phyloP scores from a whole-genome alignment of 2,113 vertebrate species.

The Trinectes maculatus region DNA sequence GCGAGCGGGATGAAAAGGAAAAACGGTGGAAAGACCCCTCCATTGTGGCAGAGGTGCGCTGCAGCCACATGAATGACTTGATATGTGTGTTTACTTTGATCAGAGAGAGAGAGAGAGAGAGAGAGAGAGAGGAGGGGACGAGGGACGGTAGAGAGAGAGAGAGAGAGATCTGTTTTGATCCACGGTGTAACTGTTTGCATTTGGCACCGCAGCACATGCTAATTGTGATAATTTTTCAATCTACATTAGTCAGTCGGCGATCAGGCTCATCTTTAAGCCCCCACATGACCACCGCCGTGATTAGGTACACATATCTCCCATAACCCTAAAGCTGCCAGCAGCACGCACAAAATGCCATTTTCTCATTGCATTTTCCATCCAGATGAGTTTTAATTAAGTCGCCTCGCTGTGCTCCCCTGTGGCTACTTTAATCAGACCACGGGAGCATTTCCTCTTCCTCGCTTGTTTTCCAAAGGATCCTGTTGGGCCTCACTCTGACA shows the following conservation, averaged over 20 bases:
- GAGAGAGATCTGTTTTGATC: background rate
- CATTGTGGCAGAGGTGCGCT: slow-evolving; percentile 23
- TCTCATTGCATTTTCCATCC: slow-evolving; percentile 70
- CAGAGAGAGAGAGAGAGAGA: slow-evolving; percentile 1
- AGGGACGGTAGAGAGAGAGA: background rate
- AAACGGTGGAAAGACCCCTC: slow-evolving; percentile 23
- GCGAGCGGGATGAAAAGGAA: slow-evolving; percentile 46
- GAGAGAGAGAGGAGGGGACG: background rate
- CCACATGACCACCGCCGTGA: slow-evolving; percentile 20
- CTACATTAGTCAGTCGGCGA: slow-evolving; percentile 49
- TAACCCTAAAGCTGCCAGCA: slow-evolving; percentile 54
- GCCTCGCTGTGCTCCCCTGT: slow-evolving; percentile 65
- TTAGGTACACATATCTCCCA: slow-evolving; percentile 55
- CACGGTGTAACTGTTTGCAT: slow-evolving; percentile 7
- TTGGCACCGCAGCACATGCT: slow-evolving; percentile 16
- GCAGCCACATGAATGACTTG: slow-evolving; percentile 13
- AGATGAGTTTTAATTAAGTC: slow-evolving; percentile 82
- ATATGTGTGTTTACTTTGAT: slow-evolving; percentile 49
- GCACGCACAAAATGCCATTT: slow-evolving; percentile 56
- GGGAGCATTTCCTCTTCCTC: slow-evolving; percentile 50
- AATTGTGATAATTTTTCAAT: slow-evolving; percentile 65
- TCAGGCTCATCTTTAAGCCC: slow-evolving; percentile 29
- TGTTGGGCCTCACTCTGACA: slow-evolving; percentile 36
- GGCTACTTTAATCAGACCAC: slow-evolving; percentile 77
- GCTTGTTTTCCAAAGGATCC: slow-evolving; percentile 52